Base-by-base conservation (phyloP, 92 coral and sea anemone species). In the Bergia puertoricense region DNA sequence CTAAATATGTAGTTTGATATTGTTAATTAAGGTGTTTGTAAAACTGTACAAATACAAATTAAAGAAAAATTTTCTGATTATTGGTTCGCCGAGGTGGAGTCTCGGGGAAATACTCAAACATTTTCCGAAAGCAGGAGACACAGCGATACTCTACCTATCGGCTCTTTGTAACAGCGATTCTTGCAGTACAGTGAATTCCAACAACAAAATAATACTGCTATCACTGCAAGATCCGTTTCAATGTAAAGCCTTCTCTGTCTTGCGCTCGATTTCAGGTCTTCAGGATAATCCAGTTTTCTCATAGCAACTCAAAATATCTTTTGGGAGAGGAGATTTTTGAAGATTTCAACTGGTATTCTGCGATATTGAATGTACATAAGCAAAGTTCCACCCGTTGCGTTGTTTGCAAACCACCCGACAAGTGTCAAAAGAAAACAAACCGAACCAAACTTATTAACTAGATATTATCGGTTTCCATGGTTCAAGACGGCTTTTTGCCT, bases 381-480 rank as follows among this genome's bases (percentile, higher is more conserved):
- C 80, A 16, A 9, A 16, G 44, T 76, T 20, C 80, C 80, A 76
- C 80, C 80, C 80, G 54, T 42, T 42, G 10, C 0, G 23, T 76
- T 76, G 80, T 76, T 76, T 76, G 80, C 80, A 40, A 43, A 76
- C 23, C 80, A 76, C 80, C 44, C 23, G 46, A 76, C 22, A 15
- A 7, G 50, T 42, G 50, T 40, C n/a, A 8, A 23, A 10, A 20
- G 16, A 76, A 30, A 76, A 16, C 23, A 42, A 74, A 16, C 6
- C 50, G 46, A 76, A 16, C 48, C 42, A 5, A 75, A 76, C 40
- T 11, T 72, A 72, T 30, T 72, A 39, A 72, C 42, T 37, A 2
- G 3, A 8, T 30, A 11, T 18, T 38, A 6, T 14, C 41, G 79
- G 48, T 75, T 75, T 62, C 68, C 68, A 62, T 62, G 68, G 68